Evolutionary conservation across 2,113 vertebrate species (phyloP), one percentile per base, ranked within the genome.

Genomic region (Acanthochromis polyacanthus): DNA sequence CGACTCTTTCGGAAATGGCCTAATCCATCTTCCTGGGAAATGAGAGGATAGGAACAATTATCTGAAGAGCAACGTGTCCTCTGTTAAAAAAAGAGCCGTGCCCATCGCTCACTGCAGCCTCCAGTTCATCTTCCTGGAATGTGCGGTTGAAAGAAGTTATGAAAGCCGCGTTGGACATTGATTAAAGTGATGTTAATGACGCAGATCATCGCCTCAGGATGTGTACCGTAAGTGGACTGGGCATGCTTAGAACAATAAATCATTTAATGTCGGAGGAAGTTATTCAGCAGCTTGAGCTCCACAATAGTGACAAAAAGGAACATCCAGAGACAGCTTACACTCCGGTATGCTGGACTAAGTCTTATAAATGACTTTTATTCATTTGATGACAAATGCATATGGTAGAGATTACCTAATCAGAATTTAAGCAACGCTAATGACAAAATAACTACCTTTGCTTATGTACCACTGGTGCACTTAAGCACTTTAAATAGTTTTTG

Each of bases 11-110:
- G 78, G 85, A 90, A 89, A 91, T 87, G 84, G 83, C 64, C 92
- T 89, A 88, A 94, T 95, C 92, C 89, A 93, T 94, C 93, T 94
- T 92, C 86, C 66, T 53, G 64, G 69, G 79, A 87, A 93, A 88
- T 86, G 74, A 90, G 82, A 81, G 87, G 86, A 91, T 74, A 86
- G 85, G 65, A 75, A 88, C 81, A 89, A 90, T 94, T 93, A 93
- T 92, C 89, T 71, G 82, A 73, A 55, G 40, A 71, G 88, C 84
- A 85, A 64, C 76, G 48, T 66, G 57, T 80, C 57, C 55, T 78
- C 64, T 70, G 80, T 88, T 82, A 73, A 84, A 71, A 6, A 36
- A 51, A 50, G 73, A 75, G 72, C 76, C 60, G 11, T 71, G 65
- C 74, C 56, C 69, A 25, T 30, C 3, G 20, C 71, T 83, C 64